Percentiles rank a stretch among this genome's conserved stretches.
Evolutionary conservation across 37 sponge, comb jelly and placozoan species (phyloP).

Genomic region (Halisarca cf. caerulea): DNA sequence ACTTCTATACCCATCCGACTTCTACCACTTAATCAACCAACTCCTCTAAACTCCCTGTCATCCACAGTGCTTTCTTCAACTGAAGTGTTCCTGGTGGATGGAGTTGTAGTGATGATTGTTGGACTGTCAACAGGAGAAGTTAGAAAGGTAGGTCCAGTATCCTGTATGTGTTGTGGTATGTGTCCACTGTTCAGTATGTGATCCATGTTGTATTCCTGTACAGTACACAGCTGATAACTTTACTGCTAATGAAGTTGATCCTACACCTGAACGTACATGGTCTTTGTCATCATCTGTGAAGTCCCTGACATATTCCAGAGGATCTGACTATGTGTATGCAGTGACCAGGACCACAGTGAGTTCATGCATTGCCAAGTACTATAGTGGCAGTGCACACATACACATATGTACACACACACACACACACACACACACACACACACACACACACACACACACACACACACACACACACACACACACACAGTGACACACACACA

Average conservation of each 20-base stretch:
- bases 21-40: no score
- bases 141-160: not conserved
- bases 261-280: constrained; percentile 1
- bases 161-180: no score
- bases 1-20: no score
- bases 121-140: not conserved
- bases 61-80: not conserved
- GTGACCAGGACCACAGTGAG: constrained; percentile 26
- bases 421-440: no score
- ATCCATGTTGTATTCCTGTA: not conserved
- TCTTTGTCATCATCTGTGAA: constrained; percentile 27
- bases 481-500: no score
- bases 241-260: not conserved
- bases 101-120: not conserved
- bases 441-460: no score
- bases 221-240: not conserved
- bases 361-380: no score
- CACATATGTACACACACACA: no score
- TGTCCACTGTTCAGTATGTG: not conserved
- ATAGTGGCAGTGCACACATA: no score
- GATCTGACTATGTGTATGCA: constrained; percentile 48
- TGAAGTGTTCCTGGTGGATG: not conserved
- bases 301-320: constrained; percentile 30
- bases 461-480: no score
- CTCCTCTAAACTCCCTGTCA: not conserved